These are phyloP conservation scores for Cyphomyrus plagiostoma DNA, from an alignment of 2,113 vertebrate genomes.

Conservation along the genomic window DNA sequence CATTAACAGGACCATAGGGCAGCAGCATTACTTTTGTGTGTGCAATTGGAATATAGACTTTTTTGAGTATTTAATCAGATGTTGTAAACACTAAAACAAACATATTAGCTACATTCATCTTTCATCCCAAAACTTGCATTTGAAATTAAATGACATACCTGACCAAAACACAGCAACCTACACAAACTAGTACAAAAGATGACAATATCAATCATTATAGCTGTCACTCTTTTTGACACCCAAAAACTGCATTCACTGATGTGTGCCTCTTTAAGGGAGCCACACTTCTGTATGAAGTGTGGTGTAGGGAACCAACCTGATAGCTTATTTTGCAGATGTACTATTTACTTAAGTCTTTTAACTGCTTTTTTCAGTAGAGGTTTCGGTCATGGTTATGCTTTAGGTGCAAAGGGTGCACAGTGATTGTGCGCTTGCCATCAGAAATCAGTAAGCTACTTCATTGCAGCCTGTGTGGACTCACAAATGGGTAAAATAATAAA, in stretches of 20 bases:
- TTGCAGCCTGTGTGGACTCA: not conserved
- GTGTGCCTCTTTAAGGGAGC: not conserved
- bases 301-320: not conserved
- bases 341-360: not conserved
- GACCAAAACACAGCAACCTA: not conserved
- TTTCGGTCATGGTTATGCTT: not conserved
- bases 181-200: not conserved
- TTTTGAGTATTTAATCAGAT: not conserved
- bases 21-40: not conserved
- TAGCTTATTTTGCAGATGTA: not conserved
- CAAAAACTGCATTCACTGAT: not conserved
- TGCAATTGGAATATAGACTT: not conserved
- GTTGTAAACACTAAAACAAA: not conserved
- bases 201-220: slow-evolving; percentile 3
- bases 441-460: not conserved
- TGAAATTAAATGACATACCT: not conserved
- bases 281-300: not conserved
- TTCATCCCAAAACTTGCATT: not conserved
- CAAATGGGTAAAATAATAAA: not conserved
- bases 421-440: not conserved
- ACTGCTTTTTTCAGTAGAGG: not conserved
- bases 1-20: not conserved
- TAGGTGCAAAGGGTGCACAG: not conserved
- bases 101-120: not conserved
- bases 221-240: not conserved